Evolutionary conservation across 2,113 vertebrate species (phyloP).

Genomic region (Saccopteryx bilineata): DNA sequence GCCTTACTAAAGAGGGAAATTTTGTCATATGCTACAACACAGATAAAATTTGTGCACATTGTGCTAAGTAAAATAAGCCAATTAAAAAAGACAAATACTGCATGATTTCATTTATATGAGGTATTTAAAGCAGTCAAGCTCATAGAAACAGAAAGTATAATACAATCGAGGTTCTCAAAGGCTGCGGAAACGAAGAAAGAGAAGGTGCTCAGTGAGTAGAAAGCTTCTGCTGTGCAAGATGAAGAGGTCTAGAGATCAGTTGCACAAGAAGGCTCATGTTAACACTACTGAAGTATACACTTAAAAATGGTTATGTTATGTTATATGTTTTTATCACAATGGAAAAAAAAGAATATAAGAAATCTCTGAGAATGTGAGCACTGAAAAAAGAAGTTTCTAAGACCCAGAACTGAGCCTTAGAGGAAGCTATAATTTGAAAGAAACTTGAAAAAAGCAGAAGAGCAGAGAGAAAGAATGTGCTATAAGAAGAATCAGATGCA

Average conservation of each 20-base stretch:
- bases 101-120: background rate
- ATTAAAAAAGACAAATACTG: background rate
- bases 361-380: background rate
- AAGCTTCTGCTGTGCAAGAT: background rate
- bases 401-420: background rate
- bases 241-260: background rate
- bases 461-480: background rate
- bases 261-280: background rate
- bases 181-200: background rate
- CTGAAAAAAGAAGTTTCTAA: slow-evolving; percentile 34
- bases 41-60: background rate
- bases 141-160: background rate
- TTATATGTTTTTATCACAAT: background rate
- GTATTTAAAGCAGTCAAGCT: background rate
- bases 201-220: background rate
- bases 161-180: background rate
- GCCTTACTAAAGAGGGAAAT: background rate
- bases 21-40: background rate
- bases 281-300: background rate
- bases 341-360: background rate
- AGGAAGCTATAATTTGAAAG: background rate
- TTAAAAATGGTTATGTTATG: background rate
- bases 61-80: slow-evolving; percentile 1
- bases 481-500: background rate
- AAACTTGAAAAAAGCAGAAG: background rate